Base-by-base conservation (phyloP, 2,888 invertebrate species). In the Acrobasis consociella region DNA sequence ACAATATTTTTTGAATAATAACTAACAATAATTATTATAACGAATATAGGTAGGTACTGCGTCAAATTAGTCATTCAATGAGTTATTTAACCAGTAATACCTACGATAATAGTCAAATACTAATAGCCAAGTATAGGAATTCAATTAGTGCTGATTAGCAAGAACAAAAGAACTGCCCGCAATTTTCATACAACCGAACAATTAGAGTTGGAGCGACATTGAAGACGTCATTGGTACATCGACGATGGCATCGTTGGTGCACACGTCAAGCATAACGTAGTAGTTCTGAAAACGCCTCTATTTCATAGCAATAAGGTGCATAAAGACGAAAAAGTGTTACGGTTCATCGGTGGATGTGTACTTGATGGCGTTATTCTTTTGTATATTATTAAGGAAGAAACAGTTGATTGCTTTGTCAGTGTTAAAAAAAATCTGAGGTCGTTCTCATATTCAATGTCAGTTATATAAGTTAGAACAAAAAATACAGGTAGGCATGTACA, bases 151-250 rank as follows among this genome's bases (percentile, higher is more conserved):
- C 64, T 72, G 67, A 78, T 83, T 83, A 77, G 65, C 69, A 64
- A 69, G 78, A 83, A 87, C 87, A 88, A 87, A 83, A 75, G 84
- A 79, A 80, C 72, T 75, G 63, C 71, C 68, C 69, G 69, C 67
- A 72, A 39, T 53, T 64, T 65, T 60, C 62, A 59, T 65, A 64
- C 60, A 64, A 46, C 60, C 31, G 59, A 42, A 55, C 49, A 62
- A 64, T 65, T 63, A 50, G 59, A 42, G 39, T 39, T 42, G 22
- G 46, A 37, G 51, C 60, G 65, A 62, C 65, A 63, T 64, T 65
- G 63, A 64, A 60, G 38, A 51, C 59, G 50, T 60, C 59, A 60
- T 49, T 49, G 50, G 15, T 49, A 31, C 7, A 5, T 16, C 42
- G 13, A 17, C 13, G 49, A n/a, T 10, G 9, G 31, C 16, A 15